Percentiles rank a stretch among this genome's conserved stretches.
Evolutionary conservation across 2,797 vertebrate genomes (phyloP).

Genomic region (Crossoptilon crossoptilon): DNA sequence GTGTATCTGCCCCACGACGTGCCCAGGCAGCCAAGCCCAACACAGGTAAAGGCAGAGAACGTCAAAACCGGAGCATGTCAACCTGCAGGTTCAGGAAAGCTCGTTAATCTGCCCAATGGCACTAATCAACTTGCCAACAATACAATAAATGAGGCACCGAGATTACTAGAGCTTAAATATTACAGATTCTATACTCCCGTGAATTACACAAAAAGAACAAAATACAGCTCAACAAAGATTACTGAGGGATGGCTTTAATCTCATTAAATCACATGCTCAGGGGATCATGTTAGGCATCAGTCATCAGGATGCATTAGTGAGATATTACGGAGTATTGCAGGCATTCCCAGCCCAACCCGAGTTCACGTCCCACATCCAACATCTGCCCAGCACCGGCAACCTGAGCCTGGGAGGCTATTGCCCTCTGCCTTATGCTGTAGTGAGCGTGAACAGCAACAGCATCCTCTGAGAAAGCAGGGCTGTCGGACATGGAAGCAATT

Average conservation of each 20-base stretch:
- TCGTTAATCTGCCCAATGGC: accelerated
- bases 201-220: neutral
- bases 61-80: neutral
- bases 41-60: neutral
- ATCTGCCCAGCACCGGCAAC: neutral
- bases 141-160: neutral
- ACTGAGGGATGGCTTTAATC: neutral
- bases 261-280: neutral
- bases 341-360: constrained; percentile 14
- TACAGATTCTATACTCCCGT: neutral
- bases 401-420: neutral
- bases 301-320: neutral
- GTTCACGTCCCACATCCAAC: neutral
- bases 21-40: neutral
- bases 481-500: neutral
- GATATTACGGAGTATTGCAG: neutral
- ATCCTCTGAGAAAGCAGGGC: neutral
- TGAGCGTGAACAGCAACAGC: neutral
- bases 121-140: neutral
- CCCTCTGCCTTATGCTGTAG: neutral
- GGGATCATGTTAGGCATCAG: neutral
- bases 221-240: neutral
- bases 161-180: neutral
- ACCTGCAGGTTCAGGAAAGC: neutral
- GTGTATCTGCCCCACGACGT: accelerated